Conservation (phyloP, 2,113 vertebrate species). For the Potamarius usumacintae region DNA sequence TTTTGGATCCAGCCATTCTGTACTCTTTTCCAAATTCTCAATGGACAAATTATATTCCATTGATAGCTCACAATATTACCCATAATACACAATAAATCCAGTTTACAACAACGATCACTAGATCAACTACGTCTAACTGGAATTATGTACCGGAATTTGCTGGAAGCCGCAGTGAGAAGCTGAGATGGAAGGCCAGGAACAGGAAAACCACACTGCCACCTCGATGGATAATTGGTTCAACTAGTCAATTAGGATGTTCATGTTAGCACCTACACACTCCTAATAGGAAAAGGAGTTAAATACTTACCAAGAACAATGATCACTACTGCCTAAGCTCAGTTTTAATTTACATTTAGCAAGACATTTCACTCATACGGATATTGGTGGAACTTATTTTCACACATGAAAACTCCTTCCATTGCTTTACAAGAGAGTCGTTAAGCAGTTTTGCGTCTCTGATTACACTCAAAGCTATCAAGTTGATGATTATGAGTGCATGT, state of each 20-base stretch:
- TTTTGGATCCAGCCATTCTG: not conserved
- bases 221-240: constrained; percentile 51
- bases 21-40: not conserved
- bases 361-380: constrained; percentile 39
- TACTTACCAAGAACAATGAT: constrained; percentile 24
- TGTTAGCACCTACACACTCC: constrained; percentile 54
- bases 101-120: not conserved
- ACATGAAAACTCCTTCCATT: not conserved
- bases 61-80: not conserved
- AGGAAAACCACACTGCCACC: constrained; percentile 30
- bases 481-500: not conserved
- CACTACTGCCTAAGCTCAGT: constrained; percentile 32
- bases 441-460: not conserved
- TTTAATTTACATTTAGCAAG: constrained; percentile 50
- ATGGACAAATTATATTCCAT: not conserved
- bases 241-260: constrained; percentile 51
- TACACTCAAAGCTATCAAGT: not conserved
- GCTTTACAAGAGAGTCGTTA: not conserved
- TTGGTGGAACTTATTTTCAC: constrained; percentile 26
- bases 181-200: constrained; percentile 14
- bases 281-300: constrained; percentile 52
- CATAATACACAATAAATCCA: not conserved
- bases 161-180: not conserved
- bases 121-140: no score
- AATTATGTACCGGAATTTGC: no score